A percentile compares a stretch with the other conserved stretches of the same genome.
phyloP scores from a whole-genome alignment of 1,140 invertebrate genomes.

The Rhopalosiphum padi region DNA sequence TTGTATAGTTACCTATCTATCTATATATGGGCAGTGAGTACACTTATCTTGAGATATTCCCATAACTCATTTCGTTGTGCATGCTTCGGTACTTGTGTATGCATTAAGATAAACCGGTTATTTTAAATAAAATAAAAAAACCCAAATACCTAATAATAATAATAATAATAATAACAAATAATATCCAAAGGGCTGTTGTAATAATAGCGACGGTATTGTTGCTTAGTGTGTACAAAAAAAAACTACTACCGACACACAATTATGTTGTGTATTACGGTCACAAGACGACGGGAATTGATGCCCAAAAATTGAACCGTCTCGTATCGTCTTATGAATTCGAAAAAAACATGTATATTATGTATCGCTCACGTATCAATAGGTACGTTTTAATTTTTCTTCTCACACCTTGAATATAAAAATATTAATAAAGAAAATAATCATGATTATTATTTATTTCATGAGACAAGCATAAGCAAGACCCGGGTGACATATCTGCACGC shows the following conservation, averaged over 20 bases:
- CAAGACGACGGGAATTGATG: neutral
- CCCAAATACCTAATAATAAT: neutral
- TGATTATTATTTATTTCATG: neutral
- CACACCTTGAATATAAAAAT: neutral
- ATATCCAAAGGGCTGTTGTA: neutral
- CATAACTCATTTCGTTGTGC: neutral
- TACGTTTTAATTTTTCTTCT: neutral
- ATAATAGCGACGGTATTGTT: neutral
- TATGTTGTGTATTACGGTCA: neutral
- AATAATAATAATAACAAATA: neutral
- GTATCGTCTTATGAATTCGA: too few relatives aligned
- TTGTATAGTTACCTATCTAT: neutral
- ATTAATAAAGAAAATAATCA: neutral
- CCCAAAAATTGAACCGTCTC: neutral
- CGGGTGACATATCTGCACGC: neutral
- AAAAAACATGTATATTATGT: neutral
- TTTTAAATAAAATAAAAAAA: neutral
- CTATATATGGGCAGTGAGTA: neutral
- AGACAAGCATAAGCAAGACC: neutral
- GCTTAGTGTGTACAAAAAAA: neutral
- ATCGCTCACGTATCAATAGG: neutral
- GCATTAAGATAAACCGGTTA: neutral
- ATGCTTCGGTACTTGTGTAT: neutral
- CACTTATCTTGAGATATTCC: neutral
- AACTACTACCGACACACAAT: neutral